Base-by-base conservation (phyloP, 2,113 vertebrate species). In the Laticauda colubrina region DNA sequence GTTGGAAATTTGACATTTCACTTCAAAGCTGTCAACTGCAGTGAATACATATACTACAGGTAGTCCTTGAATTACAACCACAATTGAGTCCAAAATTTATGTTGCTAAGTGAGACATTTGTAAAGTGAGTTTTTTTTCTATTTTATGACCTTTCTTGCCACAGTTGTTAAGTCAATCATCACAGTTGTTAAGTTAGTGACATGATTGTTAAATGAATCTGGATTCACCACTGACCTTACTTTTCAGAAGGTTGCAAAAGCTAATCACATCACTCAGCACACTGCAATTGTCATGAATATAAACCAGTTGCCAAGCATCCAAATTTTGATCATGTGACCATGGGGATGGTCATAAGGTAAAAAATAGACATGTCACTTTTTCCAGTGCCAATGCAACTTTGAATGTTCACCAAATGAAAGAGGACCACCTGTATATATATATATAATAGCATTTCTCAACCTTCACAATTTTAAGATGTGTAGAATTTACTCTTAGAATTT, bases 1-100 rank as follows among this genome's bases (percentile, higher is more conserved):
- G 93, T 90, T 91, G 48, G 93, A 97, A 97, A 96, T 95, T 45
- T 0, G 8, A 95, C 90, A 93, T 92, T 95, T 94, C 91, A 96
- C 95, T 95, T 94, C 92, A 92, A 91, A 96, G 91, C n/a, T 89
- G 89, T 93, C 92, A 90, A 92, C 91, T 93, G 0, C 57, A 12
- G 24, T 23, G 26, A 21, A 51, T 34, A 18, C 85, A 91, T 54
- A 90, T 15, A 15, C 14, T 69, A 69, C 29, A 14, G 61, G 61
- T 64, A 57, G 61, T 57, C 10, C 61, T 12, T 2, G 61, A 64
- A 29, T 14, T 14, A 64, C 0, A 4, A n/a, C 29, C 61, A n/a
- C 61, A 64, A n/a, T 14, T 64, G 29, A 69, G 12, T 29, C 64
- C 64, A 69, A 69, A 69, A 34, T 34, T 69, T 69, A 69, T 69